Evolutionary conservation across 2,797 vertebrate genomes (phyloP), one percentile per base, ranked within the genome.

Genomic region (Notoglanidium macrostoma): DNA sequence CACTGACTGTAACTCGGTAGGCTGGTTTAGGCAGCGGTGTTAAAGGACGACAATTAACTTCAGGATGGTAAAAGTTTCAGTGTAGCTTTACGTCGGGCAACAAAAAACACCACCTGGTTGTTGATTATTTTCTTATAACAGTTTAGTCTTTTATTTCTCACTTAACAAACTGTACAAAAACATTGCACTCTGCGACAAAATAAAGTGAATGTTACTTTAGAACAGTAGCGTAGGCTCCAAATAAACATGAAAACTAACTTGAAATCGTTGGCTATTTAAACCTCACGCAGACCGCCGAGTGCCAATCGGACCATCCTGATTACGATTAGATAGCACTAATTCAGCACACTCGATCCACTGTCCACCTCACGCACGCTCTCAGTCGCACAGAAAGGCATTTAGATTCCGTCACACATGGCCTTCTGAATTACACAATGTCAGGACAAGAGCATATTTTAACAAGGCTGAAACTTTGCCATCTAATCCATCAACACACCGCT

Each of bases 351-450:
- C 94, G 94, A 95, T 91, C 49, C 49, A 49, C 49, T 49, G 63
- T 51, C 32, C 65, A 84, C 32, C 63, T 21, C 57, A 19, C 65
- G 8, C 93, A 93, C 26, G 84, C 92, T 93, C 93, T 93, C 95
- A 93, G 93, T 91, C 93, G 90, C 92, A 77, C 94, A 83, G 90
- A 94, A 90, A 94, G 93, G 94, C 95, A 94, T 93, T 92, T 93
- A 94, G 90, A 85, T 94, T 87, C 92, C 93, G 94, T 95, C 95
- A 94, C 93, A 92, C 93, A 91, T 92, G 93, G 92, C 91, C 94
- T 94, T 94, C 94, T 92, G 94, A 95, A 96, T 96, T 95, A 96
- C 95, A 95, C 94, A 95, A 95, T 95, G 95, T 95, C 93, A 93
- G 92, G 89, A 92, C 93, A 95, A 94, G 92, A 94, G 94, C 92